A percentile compares a stretch with the other conserved stretches of the same genome.
Evolutionary conservation across 2,888 invertebrate species (phyloP).

Genomic region (Folsomia candida): DNA sequence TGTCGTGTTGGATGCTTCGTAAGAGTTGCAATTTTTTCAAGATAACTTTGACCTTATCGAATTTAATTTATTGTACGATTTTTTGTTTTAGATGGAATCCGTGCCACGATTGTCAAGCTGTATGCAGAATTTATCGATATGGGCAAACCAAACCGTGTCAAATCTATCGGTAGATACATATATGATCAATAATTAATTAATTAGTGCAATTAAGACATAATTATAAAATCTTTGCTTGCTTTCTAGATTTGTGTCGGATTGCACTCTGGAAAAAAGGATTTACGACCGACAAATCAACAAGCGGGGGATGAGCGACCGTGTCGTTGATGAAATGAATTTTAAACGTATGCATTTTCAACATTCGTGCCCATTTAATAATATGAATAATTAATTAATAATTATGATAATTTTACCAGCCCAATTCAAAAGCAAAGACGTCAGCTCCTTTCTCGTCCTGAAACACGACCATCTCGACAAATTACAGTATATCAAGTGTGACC

Average conservation of each 20-base stretch:
- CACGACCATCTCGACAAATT: conserved; percentile 73
- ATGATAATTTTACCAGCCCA: conserved; percentile 69
- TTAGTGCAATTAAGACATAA: too few species aligned
- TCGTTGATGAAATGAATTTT: conserved; percentile 97
- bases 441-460: conserved; percentile 85
- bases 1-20: conserved; percentile 91
- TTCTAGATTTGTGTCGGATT: conserved; percentile 94
- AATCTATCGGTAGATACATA: too few species aligned
- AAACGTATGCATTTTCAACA: too few species aligned
- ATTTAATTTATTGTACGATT: too few species aligned
- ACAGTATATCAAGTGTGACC: conserved; percentile 31
- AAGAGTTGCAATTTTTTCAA: neutral
- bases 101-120: conserved; percentile 96
- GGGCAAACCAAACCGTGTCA: conserved; percentile 93
- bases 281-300: conserved; percentile 98
- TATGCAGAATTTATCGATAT: conserved; percentile 91
- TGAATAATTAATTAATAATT: too few species aligned
- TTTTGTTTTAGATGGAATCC: conserved; percentile 75
- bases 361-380: too few species aligned
- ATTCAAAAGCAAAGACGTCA: conserved; percentile 82
- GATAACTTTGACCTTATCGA: too few species aligned
- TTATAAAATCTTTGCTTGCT: too few species aligned
- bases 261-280: conserved; percentile 94
- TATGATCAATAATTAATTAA: too few species aligned
- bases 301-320: conserved; percentile 96